These are phyloP conservation scores for Guaruba guarouba DNA, from an alignment of 2,113 vertebrate species.

Conservation along the genomic window DNA sequence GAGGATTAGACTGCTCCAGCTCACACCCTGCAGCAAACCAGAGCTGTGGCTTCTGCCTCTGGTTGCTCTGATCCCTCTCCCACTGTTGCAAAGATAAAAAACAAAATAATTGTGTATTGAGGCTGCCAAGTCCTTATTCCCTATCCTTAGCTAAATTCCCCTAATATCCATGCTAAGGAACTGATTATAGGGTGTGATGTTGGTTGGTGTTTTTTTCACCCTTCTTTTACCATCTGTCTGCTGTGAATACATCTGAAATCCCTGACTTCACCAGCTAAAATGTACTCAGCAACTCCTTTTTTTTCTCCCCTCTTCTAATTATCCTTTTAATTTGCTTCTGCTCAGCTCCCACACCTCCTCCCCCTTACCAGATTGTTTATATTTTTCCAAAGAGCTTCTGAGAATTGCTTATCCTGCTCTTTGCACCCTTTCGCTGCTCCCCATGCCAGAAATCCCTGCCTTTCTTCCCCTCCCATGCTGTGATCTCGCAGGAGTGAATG, in stretches of 20 bases:
- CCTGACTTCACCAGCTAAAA: constrained; percentile 36
- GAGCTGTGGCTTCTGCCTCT: background rate
- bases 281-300: background rate
- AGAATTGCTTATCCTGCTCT: constrained; percentile 49
- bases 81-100: background rate
- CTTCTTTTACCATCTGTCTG: constrained; percentile 58
- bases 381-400: constrained; percentile 50
- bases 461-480: background rate
- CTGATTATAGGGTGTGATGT: background rate
- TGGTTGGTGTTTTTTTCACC: background rate
- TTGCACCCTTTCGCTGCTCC: constrained; percentile 19
- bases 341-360: constrained; percentile 50
- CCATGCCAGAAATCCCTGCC: background rate
- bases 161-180: constrained; percentile 17
- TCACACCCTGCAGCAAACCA: background rate
- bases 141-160: background rate
- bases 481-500: background rate
- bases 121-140: background rate
- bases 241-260: constrained; percentile 54
- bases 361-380: constrained; percentile 67
- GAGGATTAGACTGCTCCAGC: background rate
- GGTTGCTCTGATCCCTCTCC: background rate
- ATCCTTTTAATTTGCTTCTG: constrained; percentile 67
- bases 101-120: background rate
- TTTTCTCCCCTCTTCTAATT: constrained; percentile 48